These are phyloP conservation scores for Drosophila nikananu DNA, from an alignment of 1,140 invertebrate genomes.

Conservation along the genomic window DNA sequence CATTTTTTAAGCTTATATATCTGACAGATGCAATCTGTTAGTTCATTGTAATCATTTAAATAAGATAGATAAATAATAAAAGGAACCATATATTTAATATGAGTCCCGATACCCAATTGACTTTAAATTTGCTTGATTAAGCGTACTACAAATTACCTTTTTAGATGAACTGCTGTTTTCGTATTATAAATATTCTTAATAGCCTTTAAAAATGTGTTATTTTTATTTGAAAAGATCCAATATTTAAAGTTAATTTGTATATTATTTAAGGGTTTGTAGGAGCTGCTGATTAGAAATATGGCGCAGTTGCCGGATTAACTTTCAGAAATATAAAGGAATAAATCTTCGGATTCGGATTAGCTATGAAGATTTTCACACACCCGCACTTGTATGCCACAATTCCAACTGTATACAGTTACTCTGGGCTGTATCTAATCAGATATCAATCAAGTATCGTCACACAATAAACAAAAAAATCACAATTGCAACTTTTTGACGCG, in stretches of 20 bases:
- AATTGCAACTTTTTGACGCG: conserved; percentile 33
- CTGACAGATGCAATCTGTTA: background rate
- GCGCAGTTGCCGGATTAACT: conserved; percentile 1
- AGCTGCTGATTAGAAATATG: conserved; percentile 5
- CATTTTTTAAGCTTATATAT: no score
- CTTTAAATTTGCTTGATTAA: background rate
- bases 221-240: background rate
- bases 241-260: conserved; percentile 11
- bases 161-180: conserved; percentile 3
- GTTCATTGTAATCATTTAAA: no score
- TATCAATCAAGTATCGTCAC: conserved; percentile 51
- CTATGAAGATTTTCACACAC: conserved; percentile 13
- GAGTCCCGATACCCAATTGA: background rate
- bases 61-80: no score
- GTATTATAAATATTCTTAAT: background rate
- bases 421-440: conserved; percentile 13
- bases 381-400: conserved; percentile 23
- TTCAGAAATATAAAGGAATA: background rate
- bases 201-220: conserved; percentile 8
- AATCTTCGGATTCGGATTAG: conserved; percentile 4
- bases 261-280: conserved; percentile 7
- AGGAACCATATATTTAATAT: background rate
- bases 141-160: conserved; percentile 11
- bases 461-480: conserved; percentile 76
- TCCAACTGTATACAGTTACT: conserved; percentile 23